Evolutionary conservation across 1,140 invertebrate species (phyloP).

Genomic region (Condylostylus longicornis): DNA sequence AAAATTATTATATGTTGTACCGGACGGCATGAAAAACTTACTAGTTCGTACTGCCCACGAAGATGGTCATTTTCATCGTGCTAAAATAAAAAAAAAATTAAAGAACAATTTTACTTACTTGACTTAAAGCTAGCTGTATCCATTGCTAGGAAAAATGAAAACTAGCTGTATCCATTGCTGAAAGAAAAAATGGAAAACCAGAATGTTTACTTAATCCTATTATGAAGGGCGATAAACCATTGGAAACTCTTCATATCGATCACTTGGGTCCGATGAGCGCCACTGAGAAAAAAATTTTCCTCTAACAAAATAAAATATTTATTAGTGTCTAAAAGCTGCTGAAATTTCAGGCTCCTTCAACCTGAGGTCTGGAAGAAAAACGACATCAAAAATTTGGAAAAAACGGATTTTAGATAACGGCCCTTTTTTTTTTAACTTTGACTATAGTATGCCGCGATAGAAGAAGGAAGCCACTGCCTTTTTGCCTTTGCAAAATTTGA

Average conservation of each 20-base stretch:
- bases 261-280: conserved; percentile 19
- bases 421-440: no score
- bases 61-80: conserved; percentile 1
- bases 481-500: no score
- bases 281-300: conserved; percentile 1
- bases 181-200: conserved; percentile 24
- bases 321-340: no score
- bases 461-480: no score
- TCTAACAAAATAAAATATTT: no score
- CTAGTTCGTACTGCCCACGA: conserved; percentile 3
- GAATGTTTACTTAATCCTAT: conserved; percentile 25
- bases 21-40: conserved; percentile 1
- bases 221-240: conserved; percentile 16
- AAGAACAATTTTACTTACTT: conserved; percentile 3
- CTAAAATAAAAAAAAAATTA: conserved; percentile 2
- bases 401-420: no score
- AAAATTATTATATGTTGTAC: conserved; percentile 1
- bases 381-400: no score
- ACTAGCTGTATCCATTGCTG: no score
- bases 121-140: conserved; percentile 13
- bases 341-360: no score
- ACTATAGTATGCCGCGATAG: no score
- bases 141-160: conserved; percentile 20
- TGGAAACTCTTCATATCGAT: conserved; percentile 11
- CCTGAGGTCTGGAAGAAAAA: no score